Evolutionary conservation across 2,797 vertebrate species (phyloP).

Genomic region (Streptopelia turtur): DNA sequence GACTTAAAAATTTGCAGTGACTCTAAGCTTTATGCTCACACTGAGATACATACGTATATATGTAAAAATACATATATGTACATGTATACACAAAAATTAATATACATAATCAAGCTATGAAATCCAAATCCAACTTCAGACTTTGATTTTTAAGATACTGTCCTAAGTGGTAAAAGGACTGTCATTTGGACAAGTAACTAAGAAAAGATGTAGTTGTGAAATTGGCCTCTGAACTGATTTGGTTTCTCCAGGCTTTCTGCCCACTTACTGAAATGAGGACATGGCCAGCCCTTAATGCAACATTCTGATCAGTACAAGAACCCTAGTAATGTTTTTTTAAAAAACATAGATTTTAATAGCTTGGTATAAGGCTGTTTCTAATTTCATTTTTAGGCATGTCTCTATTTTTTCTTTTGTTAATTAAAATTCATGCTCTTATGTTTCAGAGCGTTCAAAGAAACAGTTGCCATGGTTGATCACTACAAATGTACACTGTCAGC

Average conservation of each 20-base stretch:
- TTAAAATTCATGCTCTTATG: neutral
- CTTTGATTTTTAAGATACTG: neutral
- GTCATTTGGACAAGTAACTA: neutral
- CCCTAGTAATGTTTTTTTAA: neutral
- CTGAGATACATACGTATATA: neutral
- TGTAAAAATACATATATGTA: neutral
- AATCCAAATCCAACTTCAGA: neutral
- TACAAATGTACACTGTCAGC: constrained; percentile 39
- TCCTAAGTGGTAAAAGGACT: neutral
- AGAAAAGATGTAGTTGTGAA: neutral
- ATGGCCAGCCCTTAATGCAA: neutral
- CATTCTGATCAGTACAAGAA: neutral
- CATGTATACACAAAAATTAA: neutral
- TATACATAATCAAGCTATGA: neutral
- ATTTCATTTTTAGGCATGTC: neutral
- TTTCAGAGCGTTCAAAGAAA: constrained; percentile 18
- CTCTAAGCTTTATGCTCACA: neutral
- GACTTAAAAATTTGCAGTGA: neutral
- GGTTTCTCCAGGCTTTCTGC: neutral
- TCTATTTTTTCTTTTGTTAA: neutral
- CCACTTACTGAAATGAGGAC: neutral
- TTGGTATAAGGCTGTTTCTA: neutral
- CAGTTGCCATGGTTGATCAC: neutral
- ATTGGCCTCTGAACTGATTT: neutral
- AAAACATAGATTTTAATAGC: neutral